These are phyloP conservation scores for Phalera bucephala DNA, from an alignment of 2,888 invertebrate species.

Conservation along the genomic window DNA sequence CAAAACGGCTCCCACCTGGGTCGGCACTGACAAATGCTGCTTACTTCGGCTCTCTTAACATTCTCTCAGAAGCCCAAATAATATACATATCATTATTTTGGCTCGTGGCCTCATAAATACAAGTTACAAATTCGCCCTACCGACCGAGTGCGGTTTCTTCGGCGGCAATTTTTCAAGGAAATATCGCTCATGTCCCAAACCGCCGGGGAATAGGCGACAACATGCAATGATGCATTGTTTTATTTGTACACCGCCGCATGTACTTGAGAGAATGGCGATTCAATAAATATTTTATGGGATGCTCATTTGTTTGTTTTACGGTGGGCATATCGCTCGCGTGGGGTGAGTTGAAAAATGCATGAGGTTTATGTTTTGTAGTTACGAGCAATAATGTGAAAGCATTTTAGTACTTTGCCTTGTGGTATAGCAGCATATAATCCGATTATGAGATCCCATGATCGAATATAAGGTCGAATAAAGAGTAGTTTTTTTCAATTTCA, in stretches of 20 bases:
- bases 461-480: no score
- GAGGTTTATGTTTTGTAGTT: no score
- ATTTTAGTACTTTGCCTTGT: no score
- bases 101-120: slow-evolving; percentile 71
- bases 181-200: slow-evolving; percentile 44
- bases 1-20: slow-evolving; percentile 63
- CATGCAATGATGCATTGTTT: slow-evolving; percentile 46
- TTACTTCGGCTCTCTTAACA: slow-evolving; percentile 49
- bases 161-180: slow-evolving; percentile 66
- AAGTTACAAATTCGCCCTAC: slow-evolving; percentile 68
- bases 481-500: no score
- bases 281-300: slow-evolving; percentile 11
- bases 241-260: slow-evolving; percentile 26
- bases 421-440: no score
- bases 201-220: slow-evolving; percentile 37
- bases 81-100: slow-evolving; percentile 77
- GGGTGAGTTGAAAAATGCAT: no score
- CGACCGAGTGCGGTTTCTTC: slow-evolving; percentile 39
- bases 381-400: no score
- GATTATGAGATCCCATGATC: no score
- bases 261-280: slow-evolving; percentile 24
- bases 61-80: slow-evolving; percentile 62
- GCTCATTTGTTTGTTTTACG: slow-evolving; percentile 12
- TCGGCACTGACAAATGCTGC: slow-evolving; percentile 73
- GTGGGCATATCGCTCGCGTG: no score